Base-by-base conservation (phyloP, 1,140 invertebrate species). In the Sinonovacula constricta region DNA sequence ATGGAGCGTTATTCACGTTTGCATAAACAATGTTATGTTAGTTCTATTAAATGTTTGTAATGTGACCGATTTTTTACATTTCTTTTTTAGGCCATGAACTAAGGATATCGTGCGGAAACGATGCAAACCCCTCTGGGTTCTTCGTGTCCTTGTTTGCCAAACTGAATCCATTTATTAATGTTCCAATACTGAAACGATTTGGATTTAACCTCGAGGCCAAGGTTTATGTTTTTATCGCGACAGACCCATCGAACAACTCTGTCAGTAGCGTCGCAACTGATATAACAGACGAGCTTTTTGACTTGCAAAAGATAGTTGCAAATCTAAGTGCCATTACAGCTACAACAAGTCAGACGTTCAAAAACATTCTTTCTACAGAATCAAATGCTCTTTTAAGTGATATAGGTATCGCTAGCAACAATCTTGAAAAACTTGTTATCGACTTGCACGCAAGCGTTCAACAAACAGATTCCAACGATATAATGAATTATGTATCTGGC, bases 41-140 rank as follows among this genome's bases (percentile, higher is more conserved):
- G n/a, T n/a, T n/a, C n/a, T n/a, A n/a, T n/a, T n/a, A n/a, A n/a
- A n/a, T n/a, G n/a, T n/a, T n/a, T n/a, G n/a, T n/a, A n/a, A n/a
- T n/a, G n/a, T n/a, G n/a, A n/a, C n/a, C n/a, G n/a, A n/a, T n/a
- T n/a, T n/a, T n/a, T n/a, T n/a, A n/a, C n/a, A n/a, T n/a, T n/a
- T n/a, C n/a, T n/a, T n/a, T n/a, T 56, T 33, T 53, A 69, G 67
- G 67, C 2, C 12, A 10, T 18, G 3, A 31, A 56, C 14, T 15
- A 28, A 36, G 78, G 26, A 15, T 34, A 31, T 60, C 33, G 59
- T 79, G 77, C 51, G 77, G 69, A 12, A 15, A 54, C 2, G 33
- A 15, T 22, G 69, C 77, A 18, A 79, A 79, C 31, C 77, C 77
- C 10, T 12, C 53, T 3, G 77, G 77, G 12, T 3, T 72, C 3